Evolutionary conservation across 1,140 invertebrate genomes (phyloP).

Genomic region (Sinella curviseta): DNA sequence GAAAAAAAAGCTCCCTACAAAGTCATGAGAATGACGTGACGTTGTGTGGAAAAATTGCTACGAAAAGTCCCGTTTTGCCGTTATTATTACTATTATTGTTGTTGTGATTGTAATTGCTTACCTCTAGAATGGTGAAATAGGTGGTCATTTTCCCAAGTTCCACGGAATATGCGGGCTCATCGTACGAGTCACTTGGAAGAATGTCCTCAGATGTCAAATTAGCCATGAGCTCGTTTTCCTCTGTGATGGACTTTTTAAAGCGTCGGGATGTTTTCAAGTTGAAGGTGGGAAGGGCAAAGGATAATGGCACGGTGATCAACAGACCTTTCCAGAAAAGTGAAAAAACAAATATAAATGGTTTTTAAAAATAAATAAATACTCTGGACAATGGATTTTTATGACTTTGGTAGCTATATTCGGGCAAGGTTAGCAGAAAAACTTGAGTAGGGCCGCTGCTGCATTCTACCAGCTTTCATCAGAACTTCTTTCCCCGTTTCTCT

Average conservation of each 20-base stretch:
- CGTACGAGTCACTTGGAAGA: slow-evolving; percentile 44
- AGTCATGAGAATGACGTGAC: too few relatives aligned
- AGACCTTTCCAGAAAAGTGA: slow-evolving; percentile 40
- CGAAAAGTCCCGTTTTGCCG: too few relatives aligned
- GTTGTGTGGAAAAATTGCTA: too few relatives aligned
- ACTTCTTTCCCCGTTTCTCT: too few relatives aligned
- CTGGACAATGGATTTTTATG: not conserved
- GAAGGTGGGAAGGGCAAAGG: slow-evolving; percentile 48
- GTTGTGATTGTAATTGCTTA: too few relatives aligned
- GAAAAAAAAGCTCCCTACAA: too few relatives aligned
- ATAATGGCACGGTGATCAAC: slow-evolving; percentile 48
- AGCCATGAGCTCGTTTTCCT: slow-evolving; percentile 25
- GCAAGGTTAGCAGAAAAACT: too few relatives aligned
- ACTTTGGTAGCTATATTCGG: too few relatives aligned
- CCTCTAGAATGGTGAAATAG: slow-evolving; percentile 48
- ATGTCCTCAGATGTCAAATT: slow-evolving; percentile 48
- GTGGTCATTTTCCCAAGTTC: slow-evolving; percentile 48
- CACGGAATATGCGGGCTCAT: slow-evolving; percentile 46
- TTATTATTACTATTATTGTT: too few relatives aligned
- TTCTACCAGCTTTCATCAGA: too few relatives aligned
- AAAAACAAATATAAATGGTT: not conserved
- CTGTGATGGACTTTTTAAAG: slow-evolving; percentile 33
- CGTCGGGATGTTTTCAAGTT: slow-evolving; percentile 43
- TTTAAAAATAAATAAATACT: not conserved
- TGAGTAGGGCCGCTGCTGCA: not conserved